Conservation (phyloP, 2,888 invertebrate species). For the Eurois occulta region DNA sequence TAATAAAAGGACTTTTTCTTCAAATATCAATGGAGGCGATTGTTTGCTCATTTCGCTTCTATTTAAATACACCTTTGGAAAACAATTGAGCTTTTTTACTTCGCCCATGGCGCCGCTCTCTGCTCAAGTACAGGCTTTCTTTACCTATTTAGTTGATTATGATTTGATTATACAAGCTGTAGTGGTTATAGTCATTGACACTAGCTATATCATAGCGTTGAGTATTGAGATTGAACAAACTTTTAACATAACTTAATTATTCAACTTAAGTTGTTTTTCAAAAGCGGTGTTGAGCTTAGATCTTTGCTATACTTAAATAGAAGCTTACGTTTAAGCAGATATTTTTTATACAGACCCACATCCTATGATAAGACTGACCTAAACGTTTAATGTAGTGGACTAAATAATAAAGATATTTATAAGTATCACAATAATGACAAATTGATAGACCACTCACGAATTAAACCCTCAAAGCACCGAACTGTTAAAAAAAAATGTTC, state of each 20-base stretch:
- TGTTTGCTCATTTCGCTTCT: constrained; percentile 81
- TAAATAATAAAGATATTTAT: constrained; percentile 24
- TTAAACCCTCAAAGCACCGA: constrained; percentile 26
- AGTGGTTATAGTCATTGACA: not conserved
- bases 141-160: constrained; percentile 23
- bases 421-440: constrained; percentile 53
- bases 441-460: constrained; percentile 49
- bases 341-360: not conserved
- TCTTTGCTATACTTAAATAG: not conserved
- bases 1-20: constrained; percentile 24
- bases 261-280: too few relatives aligned
- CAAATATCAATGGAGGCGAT: constrained; percentile 61
- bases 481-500: constrained; percentile 6
- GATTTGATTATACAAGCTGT: not conserved
- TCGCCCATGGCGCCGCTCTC: not conserved
- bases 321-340: not conserved
- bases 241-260: not conserved
- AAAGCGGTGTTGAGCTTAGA: not conserved
- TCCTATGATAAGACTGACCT: not conserved
- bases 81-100: constrained; percentile 9
- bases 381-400: not conserved
- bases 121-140: constrained; percentile 5
- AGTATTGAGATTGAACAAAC: not conserved
- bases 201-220: not conserved
- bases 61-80: constrained; percentile 65